Conservation (phyloP, 2,113 vertebrate species). For the Romanogobio albipinnatus region DNA sequence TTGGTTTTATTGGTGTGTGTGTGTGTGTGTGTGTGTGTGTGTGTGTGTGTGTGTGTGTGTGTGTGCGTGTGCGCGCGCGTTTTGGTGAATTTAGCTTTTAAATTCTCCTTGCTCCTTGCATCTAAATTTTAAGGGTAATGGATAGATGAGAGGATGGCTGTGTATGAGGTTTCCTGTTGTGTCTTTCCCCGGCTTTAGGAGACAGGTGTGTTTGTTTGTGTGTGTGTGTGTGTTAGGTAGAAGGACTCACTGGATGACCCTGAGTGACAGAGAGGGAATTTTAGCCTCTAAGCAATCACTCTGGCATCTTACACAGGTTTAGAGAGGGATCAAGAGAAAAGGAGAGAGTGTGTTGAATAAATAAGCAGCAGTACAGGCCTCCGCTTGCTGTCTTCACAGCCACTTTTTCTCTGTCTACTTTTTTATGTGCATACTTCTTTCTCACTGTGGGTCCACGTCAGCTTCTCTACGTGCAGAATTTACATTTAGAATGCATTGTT, state of each 20-base stretch:
- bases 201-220: conserved; percentile 64
- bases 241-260: conserved; percentile 26
- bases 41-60: too few relatives aligned
- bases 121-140: background rate
- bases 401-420: conserved; percentile 10
- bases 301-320: conserved; percentile 62
- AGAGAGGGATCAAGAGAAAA: conserved; percentile 22
- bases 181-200: conserved; percentile 48
- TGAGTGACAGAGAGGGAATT: conserved; percentile 29
- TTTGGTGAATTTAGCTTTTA: background rate
- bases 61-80: background rate
- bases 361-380: conserved; percentile 49
- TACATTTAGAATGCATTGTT: background rate
- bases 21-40: too few relatives aligned
- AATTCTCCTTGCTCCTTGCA: background rate
- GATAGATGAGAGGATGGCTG: conserved; percentile 1
- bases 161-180: conserved; percentile 10
- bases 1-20: background rate
- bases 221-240: conserved; percentile 44
- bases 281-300: conserved; percentile 57
- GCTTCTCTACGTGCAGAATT: background rate
- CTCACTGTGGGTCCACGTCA: conserved; percentile 11
- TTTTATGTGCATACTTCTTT: conserved; percentile 18
- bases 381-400: conserved; percentile 42
- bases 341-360: conserved; percentile 33